Evolutionary conservation across 2,888 invertebrate genomes (phyloP).

Genomic region (Carterocephalus palaemon): DNA sequence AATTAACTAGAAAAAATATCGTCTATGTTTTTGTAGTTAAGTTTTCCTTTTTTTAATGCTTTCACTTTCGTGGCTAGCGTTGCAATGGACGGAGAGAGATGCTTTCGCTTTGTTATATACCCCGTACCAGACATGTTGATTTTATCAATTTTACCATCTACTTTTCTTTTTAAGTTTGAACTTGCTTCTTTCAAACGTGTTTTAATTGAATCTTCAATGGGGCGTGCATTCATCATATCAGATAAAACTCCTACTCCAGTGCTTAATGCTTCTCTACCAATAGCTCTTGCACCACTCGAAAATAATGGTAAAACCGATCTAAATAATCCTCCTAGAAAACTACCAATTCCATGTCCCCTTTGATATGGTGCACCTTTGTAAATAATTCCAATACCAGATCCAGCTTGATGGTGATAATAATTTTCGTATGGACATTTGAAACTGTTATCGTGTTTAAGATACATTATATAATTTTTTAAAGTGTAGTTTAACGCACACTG

Average conservation of each 20-base stretch:
- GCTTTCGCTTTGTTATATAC: constrained; percentile 27
- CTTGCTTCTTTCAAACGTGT: constrained; percentile 26
- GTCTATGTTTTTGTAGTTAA: constrained; percentile 1
- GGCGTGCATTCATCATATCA: constrained; percentile 30
- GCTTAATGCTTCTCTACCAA: constrained; percentile 36
- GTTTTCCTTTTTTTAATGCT: constrained; percentile 11
- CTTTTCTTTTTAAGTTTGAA: constrained; percentile 33
- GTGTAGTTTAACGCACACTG: constrained; percentile 36
- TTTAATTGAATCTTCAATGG: constrained; percentile 25
- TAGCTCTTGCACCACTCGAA: constrained; percentile 32
- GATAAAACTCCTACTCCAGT: constrained; percentile 33
- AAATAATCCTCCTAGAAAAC: constrained; percentile 34
- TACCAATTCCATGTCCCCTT: constrained; percentile 33
- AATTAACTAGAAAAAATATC: constrained; percentile 30
- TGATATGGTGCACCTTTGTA: constrained; percentile 33
- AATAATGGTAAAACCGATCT: constrained; percentile 35
- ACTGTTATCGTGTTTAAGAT: constrained; percentile 27
- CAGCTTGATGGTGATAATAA: constrained; percentile 35
- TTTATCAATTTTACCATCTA: constrained; percentile 31
- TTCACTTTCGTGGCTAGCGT: background rate
- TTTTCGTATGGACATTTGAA: too few species aligned
- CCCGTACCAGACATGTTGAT: constrained; percentile 33
- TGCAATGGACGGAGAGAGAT: constrained; percentile 2
- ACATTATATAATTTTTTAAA: constrained; percentile 31
- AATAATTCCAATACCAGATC: constrained; percentile 34